phyloP scores from a whole-genome alignment of 2,113 vertebrate genomes.

The Chaetops frenatus region DNA sequence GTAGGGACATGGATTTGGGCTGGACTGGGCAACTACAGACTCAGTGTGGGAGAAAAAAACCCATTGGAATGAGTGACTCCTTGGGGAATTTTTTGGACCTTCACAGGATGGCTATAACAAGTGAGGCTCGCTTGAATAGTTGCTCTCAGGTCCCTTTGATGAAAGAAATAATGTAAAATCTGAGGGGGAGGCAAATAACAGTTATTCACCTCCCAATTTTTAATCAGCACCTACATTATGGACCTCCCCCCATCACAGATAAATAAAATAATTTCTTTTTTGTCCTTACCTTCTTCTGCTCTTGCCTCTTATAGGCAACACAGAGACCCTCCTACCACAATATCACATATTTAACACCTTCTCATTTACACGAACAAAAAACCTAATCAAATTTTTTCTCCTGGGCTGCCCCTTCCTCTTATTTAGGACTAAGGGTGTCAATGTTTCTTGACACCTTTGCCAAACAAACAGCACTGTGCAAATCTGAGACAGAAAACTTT shows the following conservation, averaged over 20 bases:
- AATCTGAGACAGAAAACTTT: conserved; percentile 48
- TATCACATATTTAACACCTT: background rate
- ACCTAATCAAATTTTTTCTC: background rate
- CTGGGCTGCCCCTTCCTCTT: background rate
- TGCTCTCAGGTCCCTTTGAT: background rate
- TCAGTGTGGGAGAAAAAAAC: background rate
- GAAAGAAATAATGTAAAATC: background rate
- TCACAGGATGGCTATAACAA: background rate
- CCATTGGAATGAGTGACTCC: background rate
- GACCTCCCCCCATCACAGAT: background rate
- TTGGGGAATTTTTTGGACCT: background rate
- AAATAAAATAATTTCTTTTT: background rate
- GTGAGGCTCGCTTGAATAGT: background rate
- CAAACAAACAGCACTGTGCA: conserved; percentile 20
- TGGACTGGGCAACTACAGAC: background rate
- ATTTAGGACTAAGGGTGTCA: background rate
- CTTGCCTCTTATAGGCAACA: background rate
- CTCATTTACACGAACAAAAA: background rate
- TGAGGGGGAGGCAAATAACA: background rate
- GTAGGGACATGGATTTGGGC: background rate
- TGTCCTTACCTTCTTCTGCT: background rate
- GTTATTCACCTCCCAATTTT: background rate
- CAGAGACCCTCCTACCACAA: background rate
- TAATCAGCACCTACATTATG: background rate
- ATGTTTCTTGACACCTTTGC: background rate